These are phyloP conservation scores for Tragelaphus eurycerus DNA, from an alignment of 2,797 vertebrate species.

Conservation along the genomic window DNA sequence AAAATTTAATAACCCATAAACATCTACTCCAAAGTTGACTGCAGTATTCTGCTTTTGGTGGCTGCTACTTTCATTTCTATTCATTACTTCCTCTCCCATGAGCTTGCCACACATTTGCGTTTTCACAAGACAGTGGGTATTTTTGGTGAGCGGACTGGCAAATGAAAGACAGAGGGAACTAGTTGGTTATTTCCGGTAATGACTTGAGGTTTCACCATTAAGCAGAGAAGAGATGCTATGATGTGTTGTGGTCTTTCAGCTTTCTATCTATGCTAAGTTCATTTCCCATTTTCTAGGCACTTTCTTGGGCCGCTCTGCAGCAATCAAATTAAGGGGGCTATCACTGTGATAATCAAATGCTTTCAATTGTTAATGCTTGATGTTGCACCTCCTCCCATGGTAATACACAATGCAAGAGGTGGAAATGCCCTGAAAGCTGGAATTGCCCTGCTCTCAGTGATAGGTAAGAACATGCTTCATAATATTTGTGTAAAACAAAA, in stretches of 20 bases:
- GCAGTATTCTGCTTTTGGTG: background rate
- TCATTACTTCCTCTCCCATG: background rate
- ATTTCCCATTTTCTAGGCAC: constrained; percentile 11
- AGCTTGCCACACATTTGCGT: background rate
- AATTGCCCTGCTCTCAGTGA: background rate
- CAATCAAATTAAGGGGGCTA: background rate
- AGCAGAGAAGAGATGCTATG: background rate
- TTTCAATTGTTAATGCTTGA: background rate
- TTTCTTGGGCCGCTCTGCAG: background rate
- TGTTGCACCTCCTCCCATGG: background rate
- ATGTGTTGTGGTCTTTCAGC: background rate
- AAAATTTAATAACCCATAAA: background rate
- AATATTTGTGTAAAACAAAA: background rate
- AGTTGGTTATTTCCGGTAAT: background rate
- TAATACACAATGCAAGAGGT: background rate
- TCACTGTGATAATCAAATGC: background rate
- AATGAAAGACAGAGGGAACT: background rate
- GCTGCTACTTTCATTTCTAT: background rate
- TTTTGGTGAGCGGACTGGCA: background rate
- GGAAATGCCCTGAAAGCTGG: background rate
- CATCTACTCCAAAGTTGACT: background rate
- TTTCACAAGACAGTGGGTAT: background rate
- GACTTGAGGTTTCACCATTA: background rate
- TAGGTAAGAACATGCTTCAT: background rate
- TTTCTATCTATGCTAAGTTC: background rate